Percentiles rank a stretch among this genome's conserved stretches.
These are phyloP conservation scores for Chaetura pelagica DNA, from an alignment of 2,113 vertebrate species.

Conservation along the genomic window DNA sequence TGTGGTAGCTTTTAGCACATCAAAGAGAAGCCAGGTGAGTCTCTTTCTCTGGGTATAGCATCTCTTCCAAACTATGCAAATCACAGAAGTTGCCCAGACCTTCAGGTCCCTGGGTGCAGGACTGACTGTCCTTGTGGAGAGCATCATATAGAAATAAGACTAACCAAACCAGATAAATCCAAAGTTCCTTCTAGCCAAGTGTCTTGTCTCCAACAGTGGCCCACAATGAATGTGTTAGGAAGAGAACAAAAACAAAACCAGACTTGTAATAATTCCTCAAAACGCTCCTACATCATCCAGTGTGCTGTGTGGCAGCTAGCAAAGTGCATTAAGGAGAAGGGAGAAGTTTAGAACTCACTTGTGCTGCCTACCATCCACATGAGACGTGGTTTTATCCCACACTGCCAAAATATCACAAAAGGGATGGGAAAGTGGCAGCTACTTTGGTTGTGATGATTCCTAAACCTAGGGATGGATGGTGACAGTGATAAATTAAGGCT, in stretches of 20 bases:
- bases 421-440: background rate
- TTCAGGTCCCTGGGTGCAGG: background rate
- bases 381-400: background rate
- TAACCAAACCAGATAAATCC: background rate
- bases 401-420: background rate
- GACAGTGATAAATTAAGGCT: background rate
- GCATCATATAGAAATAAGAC: background rate
- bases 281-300: background rate
- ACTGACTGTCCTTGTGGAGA: background rate
- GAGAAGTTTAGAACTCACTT: background rate
- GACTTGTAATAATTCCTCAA: background rate
- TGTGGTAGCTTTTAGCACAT: background rate
- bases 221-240: background rate
- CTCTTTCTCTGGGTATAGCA: background rate
- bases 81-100: background rate
- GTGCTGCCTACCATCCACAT: background rate
- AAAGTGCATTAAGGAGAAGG: background rate
- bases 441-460: background rate
- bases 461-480: background rate
- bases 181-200: background rate
- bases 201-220: background rate
- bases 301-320: accelerated
- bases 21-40: background rate
- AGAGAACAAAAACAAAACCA: background rate
- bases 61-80: background rate